phyloP scores from a whole-genome alignment of 2,797 vertebrate genomes.

The Apogon hyalosoma region DNA sequence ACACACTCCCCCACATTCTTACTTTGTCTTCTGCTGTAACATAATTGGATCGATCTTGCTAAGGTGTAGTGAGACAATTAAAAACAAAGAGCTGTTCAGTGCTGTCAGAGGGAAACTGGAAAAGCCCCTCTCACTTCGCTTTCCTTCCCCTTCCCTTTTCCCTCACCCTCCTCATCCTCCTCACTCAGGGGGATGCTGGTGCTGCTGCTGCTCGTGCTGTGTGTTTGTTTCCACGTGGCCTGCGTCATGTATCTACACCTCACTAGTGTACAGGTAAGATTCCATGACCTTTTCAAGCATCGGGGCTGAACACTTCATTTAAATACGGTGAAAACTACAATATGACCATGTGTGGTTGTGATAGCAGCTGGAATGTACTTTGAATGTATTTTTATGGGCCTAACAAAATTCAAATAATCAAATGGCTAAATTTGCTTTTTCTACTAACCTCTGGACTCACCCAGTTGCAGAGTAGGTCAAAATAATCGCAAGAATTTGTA shows the following conservation, averaged over 20 bases:
- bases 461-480: too few relatives aligned
- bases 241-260: slow-evolving; percentile 96
- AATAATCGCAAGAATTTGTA: too few relatives aligned
- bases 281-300: neutral
- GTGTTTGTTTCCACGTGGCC: slow-evolving; percentile 95
- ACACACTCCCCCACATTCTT: slow-evolving; percentile 23
- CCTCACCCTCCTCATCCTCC: slow-evolving; percentile 2
- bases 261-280: slow-evolving; percentile 90
- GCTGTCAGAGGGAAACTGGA: slow-evolving; percentile 35
- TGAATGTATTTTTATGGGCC: too few relatives aligned
- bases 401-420: too few relatives aligned
- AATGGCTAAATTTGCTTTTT: too few relatives aligned
- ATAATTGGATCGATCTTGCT: slow-evolving; percentile 45
- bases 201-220: slow-evolving; percentile 94
- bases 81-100: slow-evolving; percentile 33
- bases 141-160: slow-evolving; percentile 10
- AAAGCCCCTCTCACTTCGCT: slow-evolving; percentile 35
- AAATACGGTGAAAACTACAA: too few relatives aligned
- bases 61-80: slow-evolving; percentile 40
- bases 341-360: too few relatives aligned
- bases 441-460: too few relatives aligned
- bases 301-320: too few relatives aligned
- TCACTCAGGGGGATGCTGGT: slow-evolving; percentile 88
- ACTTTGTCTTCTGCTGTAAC: slow-evolving; percentile 26
- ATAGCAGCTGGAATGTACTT: too few relatives aligned